Base-by-base conservation (phyloP, 2,797 vertebrate species). In the Calcarius lapponicus region DNA sequence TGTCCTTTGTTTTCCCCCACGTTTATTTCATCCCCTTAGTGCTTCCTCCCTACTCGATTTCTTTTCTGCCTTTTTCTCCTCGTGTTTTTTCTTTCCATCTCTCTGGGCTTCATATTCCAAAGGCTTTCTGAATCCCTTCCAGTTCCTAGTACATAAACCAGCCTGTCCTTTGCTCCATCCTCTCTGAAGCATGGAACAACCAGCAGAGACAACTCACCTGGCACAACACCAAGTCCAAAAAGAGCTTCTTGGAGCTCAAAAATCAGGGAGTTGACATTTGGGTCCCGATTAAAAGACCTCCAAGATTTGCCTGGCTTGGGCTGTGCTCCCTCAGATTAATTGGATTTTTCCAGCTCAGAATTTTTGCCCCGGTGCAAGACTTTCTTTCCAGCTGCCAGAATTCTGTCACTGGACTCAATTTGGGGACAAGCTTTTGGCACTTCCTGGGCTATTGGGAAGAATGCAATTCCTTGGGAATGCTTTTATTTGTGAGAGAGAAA, bases 181-280 rank as follows among this genome's bases (percentile, higher is more conserved):
- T 57, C 64, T 85, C 75, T 29, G 42, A 26, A 69, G 56, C 70
- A 10, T 17, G 22, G 56, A 81, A 21, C 48, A 36, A 22, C 32
- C 73, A 72, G 70, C 1, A 1, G 53, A 65, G 29, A 69, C 60
- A 61, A 24, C 54, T 70, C 71, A 19, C 22, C 70, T 86, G 90
- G 92, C 83, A n/a, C 70, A 47, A 26, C 31, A 15, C 48, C 10
- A 53, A 62, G 18, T 62, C 80, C 66, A 17, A 43, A 69, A 81
- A 60, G 22, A 69, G 54, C 80, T n/a, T 10, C 72, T 28, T 14
- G 43, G 65, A 72, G 73, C 61, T 83, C 70, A 65, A 7, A 72
- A 88, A 43, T 47, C 53, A 61, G 76, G 69, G 73, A 79, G 58
- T 13, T 90, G 76, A 58, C 76, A 28, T 83, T 91, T 90, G 69